phyloP scores from a whole-genome alignment of 37 sponge, comb jelly and placozoan species.

The Chondrosia reniformis region DNA sequence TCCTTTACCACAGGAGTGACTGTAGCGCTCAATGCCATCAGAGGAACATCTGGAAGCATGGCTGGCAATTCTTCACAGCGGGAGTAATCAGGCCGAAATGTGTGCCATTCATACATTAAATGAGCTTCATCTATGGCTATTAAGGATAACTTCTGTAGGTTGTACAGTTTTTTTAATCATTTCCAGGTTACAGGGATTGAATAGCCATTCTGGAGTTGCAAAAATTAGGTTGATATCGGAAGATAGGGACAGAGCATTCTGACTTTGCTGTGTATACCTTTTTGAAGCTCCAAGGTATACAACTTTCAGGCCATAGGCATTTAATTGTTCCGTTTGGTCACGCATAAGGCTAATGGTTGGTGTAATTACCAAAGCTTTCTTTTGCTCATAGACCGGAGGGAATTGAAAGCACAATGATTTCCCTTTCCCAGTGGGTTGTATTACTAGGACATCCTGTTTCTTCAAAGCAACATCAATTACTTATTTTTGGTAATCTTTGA shows the following conservation, averaged over 20 bases:
- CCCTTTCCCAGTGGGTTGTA: slow-evolving; percentile 16
- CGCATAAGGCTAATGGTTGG: slow-evolving; percentile 5
- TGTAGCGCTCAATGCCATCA: slow-evolving; percentile 11
- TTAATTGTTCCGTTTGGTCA: neutral
- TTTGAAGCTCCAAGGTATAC: too few species aligned
- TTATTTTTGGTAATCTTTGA: too few species aligned
- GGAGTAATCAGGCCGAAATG: neutral
- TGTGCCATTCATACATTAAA: slow-evolving; percentile 5
- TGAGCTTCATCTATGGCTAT: slow-evolving; percentile 27
- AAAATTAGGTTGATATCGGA: too few species aligned
- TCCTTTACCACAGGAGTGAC: neutral
- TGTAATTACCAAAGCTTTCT: neutral
- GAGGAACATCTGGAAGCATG: neutral
- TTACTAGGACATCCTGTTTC: slow-evolving; percentile 2
- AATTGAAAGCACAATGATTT: neutral
- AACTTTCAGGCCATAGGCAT: too few species aligned
- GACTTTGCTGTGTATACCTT: too few species aligned
- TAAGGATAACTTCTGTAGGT: slow-evolving; percentile 13
- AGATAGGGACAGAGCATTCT: too few species aligned
- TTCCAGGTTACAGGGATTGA: too few species aligned
- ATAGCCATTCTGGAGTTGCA: too few species aligned
- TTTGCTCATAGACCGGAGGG: neutral
- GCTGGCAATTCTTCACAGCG: neutral
- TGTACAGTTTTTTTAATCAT: neutral
- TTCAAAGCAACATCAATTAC: too few species aligned